Base-by-base conservation (phyloP, 2,113 vertebrate species). In the Trogon surrucura region DNA sequence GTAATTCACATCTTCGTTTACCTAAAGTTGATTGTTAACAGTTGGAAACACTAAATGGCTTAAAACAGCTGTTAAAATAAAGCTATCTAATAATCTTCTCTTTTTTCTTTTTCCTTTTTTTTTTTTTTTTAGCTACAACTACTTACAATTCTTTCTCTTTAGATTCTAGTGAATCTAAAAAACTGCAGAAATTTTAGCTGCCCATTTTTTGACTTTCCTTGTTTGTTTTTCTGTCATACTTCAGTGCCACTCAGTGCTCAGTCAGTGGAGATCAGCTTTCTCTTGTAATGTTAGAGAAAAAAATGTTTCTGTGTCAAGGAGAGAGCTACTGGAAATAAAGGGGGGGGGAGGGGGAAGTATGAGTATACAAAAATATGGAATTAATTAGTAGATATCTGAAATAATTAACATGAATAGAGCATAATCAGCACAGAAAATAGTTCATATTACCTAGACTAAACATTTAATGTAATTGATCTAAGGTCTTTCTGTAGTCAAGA, bases 271-370 rank as follows among this genome's bases (percentile, higher is more conserved):
- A 73, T 48, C 22, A 60, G 14, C 44, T 88, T 67, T 50, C 32
- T 72, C 23, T 53, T 6, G 9, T 34, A 17, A 27, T n/a, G 9
- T 41, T 9, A 53, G 19, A 80, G 34, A 62, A 91, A 54, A 54
- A 8, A 23, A 15, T 17, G 3, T 79, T 48, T 71, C 27, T 0
- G 0, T 15, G 10, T 11, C 27, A 29, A 25, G 8, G 6, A 74
- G 6, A 10, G 5, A 71, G 14, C 16, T 88, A 36, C 1, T 47
- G 41, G 26, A 86, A 86, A 91, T 26, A 60, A 82, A 69, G 8
- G 11, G 11, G 38, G 38, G 38, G 38, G 11, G 38, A 11, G 38
- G 38, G 38, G 38, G 38, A 23, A 57, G 7, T 18, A 11, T 57
- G 44, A 12, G 6, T 58, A 5, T 27, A 45, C 9, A 13, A 82